A percentile compares a stretch with the other conserved stretches of the same genome.
Evolutionary conservation across 1,140 invertebrate species (phyloP).

Genomic region (Eueides isabella): DNA sequence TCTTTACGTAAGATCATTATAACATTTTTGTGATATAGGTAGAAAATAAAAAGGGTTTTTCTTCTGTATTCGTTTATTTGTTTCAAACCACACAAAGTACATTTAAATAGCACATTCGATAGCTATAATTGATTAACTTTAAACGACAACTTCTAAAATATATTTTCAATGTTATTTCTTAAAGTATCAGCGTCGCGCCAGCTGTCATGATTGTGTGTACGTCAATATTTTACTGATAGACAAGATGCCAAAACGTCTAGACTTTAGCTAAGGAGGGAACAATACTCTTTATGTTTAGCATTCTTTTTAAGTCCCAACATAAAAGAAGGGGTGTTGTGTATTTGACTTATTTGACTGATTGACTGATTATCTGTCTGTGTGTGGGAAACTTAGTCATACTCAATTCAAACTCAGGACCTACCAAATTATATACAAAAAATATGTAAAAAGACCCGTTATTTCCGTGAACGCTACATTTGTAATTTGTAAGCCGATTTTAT

Average conservation of each 20-base stretch:
- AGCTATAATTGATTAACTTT: background rate
- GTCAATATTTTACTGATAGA: background rate
- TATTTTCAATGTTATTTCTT: background rate
- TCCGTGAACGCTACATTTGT: slow-evolving; percentile 31
- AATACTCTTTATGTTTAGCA: slow-evolving; percentile 2
- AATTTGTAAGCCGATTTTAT: slow-evolving; percentile 41
- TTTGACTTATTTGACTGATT: no score
- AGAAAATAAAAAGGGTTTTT: no score
- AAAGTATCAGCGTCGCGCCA: background rate
- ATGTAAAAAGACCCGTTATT: slow-evolving; percentile 19
- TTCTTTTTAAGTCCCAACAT: background rate
- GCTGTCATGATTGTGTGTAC: background rate
- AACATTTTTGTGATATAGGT: no score
- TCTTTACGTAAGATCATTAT: no score
- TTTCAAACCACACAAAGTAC: no score
- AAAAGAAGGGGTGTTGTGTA: no score
- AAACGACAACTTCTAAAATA: no score
- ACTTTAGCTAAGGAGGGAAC: slow-evolving; percentile 3
- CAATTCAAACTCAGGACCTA: background rate
- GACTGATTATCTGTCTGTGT: no score
- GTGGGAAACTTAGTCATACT: no score
- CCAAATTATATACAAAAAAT: background rate
- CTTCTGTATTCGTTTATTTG: no score
- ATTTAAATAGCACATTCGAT: no score
- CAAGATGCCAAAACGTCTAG: slow-evolving; percentile 20